Evolutionary conservation across 92 coral and sea anemone genomes (phyloP).

Genomic region (Bergia puertoricense): DNA sequence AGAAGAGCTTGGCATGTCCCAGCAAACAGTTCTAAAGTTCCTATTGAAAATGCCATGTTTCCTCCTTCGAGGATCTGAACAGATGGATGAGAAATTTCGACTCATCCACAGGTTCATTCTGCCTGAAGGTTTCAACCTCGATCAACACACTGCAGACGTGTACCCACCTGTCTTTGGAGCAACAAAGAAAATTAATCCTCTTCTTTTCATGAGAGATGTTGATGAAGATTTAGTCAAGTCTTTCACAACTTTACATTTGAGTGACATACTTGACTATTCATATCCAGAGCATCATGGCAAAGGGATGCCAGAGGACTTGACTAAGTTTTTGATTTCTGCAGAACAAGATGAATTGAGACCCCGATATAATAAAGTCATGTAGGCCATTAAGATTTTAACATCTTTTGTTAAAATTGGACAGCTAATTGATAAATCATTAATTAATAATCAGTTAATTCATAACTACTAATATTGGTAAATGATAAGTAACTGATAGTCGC

Average conservation of each 20-base stretch:
- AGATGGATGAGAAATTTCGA: slow-evolving; percentile 54
- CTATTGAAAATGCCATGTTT: slow-evolving; percentile 70
- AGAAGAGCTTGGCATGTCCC: slow-evolving; percentile 85
- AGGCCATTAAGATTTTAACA: background rate
- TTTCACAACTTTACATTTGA: slow-evolving; percentile 46
- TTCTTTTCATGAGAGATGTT: slow-evolving; percentile 53
- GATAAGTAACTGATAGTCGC: too few relatives aligned
- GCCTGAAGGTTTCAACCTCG: slow-evolving; percentile 72
- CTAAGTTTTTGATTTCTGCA: slow-evolving; percentile 66
- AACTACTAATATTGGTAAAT: too few relatives aligned
- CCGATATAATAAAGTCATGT: slow-evolving; percentile 78
- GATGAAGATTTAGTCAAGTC: slow-evolving; percentile 56
- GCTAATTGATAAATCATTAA: too few relatives aligned
- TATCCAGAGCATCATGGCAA: slow-evolving; percentile 74
- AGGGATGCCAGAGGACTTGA: slow-evolving; percentile 82
- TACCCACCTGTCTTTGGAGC: slow-evolving; percentile 66
- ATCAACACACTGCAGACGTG: slow-evolving; percentile 77
- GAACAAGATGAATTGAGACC: slow-evolving; percentile 74
- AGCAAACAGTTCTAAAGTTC: slow-evolving; percentile 63
- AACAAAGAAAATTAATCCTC: slow-evolving; percentile 53
- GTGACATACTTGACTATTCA: slow-evolving; percentile 78
- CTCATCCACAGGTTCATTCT: slow-evolving; percentile 66
- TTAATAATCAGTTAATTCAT: too few relatives aligned
- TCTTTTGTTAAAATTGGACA: background rate
- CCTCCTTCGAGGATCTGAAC: slow-evolving; percentile 52